Conservation (phyloP, 2,113 vertebrate species). For the Takifugu flavidus region DNA sequence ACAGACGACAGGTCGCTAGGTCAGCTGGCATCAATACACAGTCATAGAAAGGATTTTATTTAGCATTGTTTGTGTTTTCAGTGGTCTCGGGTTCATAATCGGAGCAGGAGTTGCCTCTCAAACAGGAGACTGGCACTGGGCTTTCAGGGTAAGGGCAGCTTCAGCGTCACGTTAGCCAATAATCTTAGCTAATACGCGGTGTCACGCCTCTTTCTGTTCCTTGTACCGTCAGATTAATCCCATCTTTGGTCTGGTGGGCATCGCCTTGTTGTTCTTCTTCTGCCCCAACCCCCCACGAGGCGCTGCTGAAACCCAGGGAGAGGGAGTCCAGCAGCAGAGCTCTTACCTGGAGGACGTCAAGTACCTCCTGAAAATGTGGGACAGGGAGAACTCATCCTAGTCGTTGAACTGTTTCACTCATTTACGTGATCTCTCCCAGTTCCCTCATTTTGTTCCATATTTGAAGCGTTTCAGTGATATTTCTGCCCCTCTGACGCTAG, state of each 20-base stretch:
- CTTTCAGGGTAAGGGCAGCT: constrained; percentile 82
- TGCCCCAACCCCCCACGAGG: constrained; percentile 81
- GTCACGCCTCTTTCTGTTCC: background rate
- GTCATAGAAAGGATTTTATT: background rate
- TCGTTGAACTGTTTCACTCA: too few species aligned
- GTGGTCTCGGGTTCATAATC: constrained; percentile 87
- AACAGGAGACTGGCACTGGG: constrained; percentile 86
- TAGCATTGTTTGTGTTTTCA: constrained; percentile 30
- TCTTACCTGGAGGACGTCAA: constrained; percentile 82
- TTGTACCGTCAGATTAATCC: constrained; percentile 79
- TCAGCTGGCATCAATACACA: too few species aligned
- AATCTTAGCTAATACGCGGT: constrained; percentile 31
- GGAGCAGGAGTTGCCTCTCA: constrained; percentile 69
- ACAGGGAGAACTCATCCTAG: background rate
- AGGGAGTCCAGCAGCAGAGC: constrained; percentile 30
- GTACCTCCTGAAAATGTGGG: constrained; percentile 83
- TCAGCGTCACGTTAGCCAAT: background rate
- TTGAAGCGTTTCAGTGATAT: background rate
- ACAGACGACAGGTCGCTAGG: too few species aligned
- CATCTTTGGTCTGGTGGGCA: constrained; percentile 77
- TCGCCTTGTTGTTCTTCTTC: constrained; percentile 78
- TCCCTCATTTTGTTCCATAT: too few species aligned
- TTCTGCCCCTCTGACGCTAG: constrained; percentile 51
- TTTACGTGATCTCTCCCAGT: too few species aligned
- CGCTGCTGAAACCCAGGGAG: constrained; percentile 70